These are phyloP conservation scores for Campoplex capitator DNA, from an alignment of 2,888 invertebrate genomes.

Conservation along the genomic window DNA sequence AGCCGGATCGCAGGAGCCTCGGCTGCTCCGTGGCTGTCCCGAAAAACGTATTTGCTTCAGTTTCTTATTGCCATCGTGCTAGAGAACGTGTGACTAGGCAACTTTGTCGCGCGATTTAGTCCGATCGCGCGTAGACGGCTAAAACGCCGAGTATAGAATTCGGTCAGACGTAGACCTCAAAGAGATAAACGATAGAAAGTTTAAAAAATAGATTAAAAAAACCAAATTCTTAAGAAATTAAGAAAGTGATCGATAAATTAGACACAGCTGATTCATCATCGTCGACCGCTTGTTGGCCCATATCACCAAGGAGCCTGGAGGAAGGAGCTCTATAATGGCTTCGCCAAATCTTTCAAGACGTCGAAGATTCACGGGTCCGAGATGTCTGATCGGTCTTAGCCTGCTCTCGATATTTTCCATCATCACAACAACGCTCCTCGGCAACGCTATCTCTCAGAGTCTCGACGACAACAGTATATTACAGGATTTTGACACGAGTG, in stretches of 20 bases:
- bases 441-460: conserved; percentile 70
- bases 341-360: conserved; percentile 19
- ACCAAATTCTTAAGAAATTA: not conserved
- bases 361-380: conserved; percentile 29
- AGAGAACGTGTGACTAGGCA: not conserved
- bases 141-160: not conserved
- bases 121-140: conserved; percentile 23
- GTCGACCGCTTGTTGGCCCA: conserved; percentile 64
- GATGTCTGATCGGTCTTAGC: conserved; percentile 47
- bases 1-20: conserved; percentile 8
- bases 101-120: conserved; percentile 18
- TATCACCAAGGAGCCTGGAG: conserved; percentile 43
- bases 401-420: conserved; percentile 58
- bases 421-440: conserved; percentile 70
- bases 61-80: conserved; percentile 36
- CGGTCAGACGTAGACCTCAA: not conserved
- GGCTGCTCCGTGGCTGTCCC: conserved; percentile 18
- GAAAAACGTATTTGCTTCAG: conserved; percentile 36
- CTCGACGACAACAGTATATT: conserved; percentile 63
- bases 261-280: conserved; percentile 53
- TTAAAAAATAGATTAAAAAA: not conserved
- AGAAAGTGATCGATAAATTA: conserved; percentile 28
- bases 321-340: conserved; percentile 45
- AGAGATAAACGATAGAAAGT: not conserved
- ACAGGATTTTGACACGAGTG: not conserved